Evolutionary conservation across 2,888 invertebrate genomes (phyloP).

Genomic region (Calliscelio sp.): DNA sequence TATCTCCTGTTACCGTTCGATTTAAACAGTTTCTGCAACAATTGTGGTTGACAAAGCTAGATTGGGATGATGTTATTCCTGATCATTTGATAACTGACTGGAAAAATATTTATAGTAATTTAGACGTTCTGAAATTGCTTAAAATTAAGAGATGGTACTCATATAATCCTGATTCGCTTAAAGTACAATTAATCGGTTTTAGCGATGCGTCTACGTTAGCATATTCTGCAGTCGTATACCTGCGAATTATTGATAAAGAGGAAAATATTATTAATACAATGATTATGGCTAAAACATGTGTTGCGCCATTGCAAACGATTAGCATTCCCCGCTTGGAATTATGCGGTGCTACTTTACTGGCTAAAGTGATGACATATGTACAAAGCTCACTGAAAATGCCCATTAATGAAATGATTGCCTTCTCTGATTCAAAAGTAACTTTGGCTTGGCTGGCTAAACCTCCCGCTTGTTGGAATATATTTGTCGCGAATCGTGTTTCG

Average conservation of each 20-base stretch:
- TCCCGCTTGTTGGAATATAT: not conserved
- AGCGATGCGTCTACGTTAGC: not conserved
- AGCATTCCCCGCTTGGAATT: conserved; percentile 8
- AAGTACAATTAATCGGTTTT: not conserved
- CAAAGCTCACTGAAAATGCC: not conserved
- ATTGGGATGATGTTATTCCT: not conserved
- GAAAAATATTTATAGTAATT: not conserved
- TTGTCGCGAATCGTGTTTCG: conserved; percentile 4
- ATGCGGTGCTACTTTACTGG: not conserved
- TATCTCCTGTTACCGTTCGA: not conserved
- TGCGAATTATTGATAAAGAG: not conserved
- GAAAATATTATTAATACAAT: not conserved
- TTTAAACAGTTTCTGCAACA: not conserved
- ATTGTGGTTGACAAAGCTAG: not conserved
- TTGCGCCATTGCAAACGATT: conserved; percentile 2
- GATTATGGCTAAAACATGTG: conserved; percentile 7
- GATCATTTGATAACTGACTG: not conserved
- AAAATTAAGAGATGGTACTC: not conserved
- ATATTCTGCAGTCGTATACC: conserved; percentile 15
- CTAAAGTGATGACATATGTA: not conserved
- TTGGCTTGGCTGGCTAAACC: not conserved
- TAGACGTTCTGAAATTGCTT: not conserved
- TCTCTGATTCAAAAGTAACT: not conserved
- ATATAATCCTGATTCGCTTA: not conserved
- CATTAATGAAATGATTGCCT: not conserved